Conservation (phyloP, 2,113 vertebrate species). For the Steatornis caripensis region DNA sequence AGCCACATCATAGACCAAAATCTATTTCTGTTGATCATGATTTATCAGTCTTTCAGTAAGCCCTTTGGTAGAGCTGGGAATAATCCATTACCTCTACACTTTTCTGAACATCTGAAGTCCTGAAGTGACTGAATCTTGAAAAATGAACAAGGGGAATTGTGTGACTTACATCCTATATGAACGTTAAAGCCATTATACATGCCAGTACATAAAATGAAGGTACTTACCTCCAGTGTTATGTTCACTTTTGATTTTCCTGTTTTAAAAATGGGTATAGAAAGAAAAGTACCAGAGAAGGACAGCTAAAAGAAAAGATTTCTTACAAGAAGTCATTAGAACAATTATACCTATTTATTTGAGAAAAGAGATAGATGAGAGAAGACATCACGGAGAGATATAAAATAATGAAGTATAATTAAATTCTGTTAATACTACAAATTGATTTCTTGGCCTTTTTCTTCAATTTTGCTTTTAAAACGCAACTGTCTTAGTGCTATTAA, state of each 20-base stretch:
- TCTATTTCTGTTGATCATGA: slow-evolving; percentile 19
- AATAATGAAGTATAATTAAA: not conserved
- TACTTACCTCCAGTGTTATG: not conserved
- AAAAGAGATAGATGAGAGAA: not conserved
- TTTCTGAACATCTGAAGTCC: slow-evolving; percentile 3
- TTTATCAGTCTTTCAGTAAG: slow-evolving; percentile 4
- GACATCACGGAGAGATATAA: not conserved
- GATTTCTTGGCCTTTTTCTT: not conserved
- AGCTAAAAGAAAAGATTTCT: not conserved
- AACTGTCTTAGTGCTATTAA: not conserved
- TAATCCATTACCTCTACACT: not conserved
- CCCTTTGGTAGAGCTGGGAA: not conserved
- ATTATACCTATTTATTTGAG: not conserved
- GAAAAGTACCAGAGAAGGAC: not conserved
- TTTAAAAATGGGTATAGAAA: not conserved
- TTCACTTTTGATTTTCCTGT: not conserved
- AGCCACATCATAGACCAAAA: not conserved
- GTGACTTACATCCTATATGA: not conserved
- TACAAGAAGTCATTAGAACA: not conserved
- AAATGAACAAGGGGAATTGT: not conserved
- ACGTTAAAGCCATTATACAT: not conserved
- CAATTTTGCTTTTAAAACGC: not conserved
- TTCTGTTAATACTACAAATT: not conserved
- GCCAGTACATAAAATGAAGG: not conserved
- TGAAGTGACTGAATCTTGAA: slow-evolving; percentile 24